Base-by-base conservation (phyloP, 2,797 vertebrate genomes). In the Silurus aristotelis region DNA sequence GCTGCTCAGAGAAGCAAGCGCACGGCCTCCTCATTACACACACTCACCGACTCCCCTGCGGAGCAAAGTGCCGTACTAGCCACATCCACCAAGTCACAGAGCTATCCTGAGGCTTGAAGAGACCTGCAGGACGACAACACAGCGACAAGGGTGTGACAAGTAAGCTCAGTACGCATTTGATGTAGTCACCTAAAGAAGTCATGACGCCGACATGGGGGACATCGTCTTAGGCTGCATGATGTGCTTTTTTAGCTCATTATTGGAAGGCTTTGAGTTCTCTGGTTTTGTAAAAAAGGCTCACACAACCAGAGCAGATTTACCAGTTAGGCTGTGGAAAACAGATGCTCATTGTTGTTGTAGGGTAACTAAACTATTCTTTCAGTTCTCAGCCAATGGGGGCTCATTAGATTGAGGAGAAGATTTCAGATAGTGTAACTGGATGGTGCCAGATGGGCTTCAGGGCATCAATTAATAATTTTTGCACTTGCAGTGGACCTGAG, bases 21-120 rank as follows among this genome's bases (percentile, higher is more conserved):
- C 85, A 76, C 20, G 63, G 63, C 63, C 79, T 83, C 76, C 84
- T 85, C 76, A 58, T 90, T 89, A 84, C 86, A 77, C 85, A 83
- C 56, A 64, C 85, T 82, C 82, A 55, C 80, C 0, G 60, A 43
- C 48, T 43, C 25, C 88, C 61, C 80, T 78, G 80, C 7, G 52
- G 81, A 86, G 81, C 82, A 52, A 66, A 73, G 43, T 68, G 25
- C 19, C 73, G 63, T 43, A 17, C 80, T 71, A 13, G 73, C 81
- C 66, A 81, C 22, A 27, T 75, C 10, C 85, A 63, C 71, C 70
- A 64, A 76, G 56, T 72, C 80, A 14, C 83, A 19, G 58, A 43
- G 60, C 78, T 83, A 73, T 87, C 87, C 83, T 73, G 76, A 67
- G 80, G 66, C 88, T 48, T 83, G 71, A 64, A 75, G 72, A 71